Evolutionary conservation across 2,113 vertebrate species (phyloP), one percentile per base, ranked within the genome.

Genomic region (Otus sunia): DNA sequence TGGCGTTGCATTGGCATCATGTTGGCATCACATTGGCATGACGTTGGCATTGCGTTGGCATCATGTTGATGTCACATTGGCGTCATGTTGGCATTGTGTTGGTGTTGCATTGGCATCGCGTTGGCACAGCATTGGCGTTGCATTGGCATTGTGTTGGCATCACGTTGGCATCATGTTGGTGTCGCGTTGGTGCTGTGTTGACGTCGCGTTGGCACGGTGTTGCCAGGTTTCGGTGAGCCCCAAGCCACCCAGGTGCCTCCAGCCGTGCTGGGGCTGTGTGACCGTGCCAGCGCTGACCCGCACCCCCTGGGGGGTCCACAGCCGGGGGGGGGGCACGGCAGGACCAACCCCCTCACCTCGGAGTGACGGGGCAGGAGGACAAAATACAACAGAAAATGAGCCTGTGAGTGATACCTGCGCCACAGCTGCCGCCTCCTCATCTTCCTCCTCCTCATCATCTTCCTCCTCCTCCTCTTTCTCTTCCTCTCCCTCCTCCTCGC

Each of bases 231-330:
- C 3, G 2, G 13, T 3, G 23, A 52, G 27, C 50, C 85, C 37
- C 1, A 5, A 59, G 45, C 45, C 10, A 0, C 68, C 27, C 4
- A 0, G 19, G 2, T 1, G 2, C 60, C 20, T 29, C 81, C 34
- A 32, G 49, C 36, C 12, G 0, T 2, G 2, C 29, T 5, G 50
- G 37, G 59, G 45, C 36, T 3, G 0, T 11, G 53, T 15, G 75
- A 19, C 53, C 3, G 4, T 12, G 39, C 2, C 30, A 8, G 16
- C 29, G 0, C 45, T 3, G 34, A 50, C 2, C 47, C 17, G 55
- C 29, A 16, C 32, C 45, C 12, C 6, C 43, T 16, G 29, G 66
- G 9, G 1, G 13, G 27, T 29, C 13, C 11, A 2, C 14, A 12
- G 47, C 56, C 5, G 2, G 30, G 19, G 12, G 12, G 29, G 30